Percentiles rank a stretch among this genome's conserved stretches.
Evolutionary conservation across 2,797 vertebrate species (phyloP).

Genomic region (Serranus cabrilla): DNA sequence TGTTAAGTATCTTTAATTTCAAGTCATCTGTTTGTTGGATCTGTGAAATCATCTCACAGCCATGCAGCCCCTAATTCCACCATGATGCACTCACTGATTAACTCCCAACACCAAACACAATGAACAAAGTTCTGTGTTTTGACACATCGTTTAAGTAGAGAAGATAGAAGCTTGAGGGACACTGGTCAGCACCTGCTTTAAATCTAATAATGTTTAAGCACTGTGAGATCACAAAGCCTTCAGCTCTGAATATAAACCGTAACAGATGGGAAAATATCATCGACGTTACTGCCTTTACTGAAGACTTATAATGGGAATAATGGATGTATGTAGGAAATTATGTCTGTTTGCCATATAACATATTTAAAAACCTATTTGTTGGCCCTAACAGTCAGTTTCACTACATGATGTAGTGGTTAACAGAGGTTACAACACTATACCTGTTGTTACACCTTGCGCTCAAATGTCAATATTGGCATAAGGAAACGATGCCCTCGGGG

Average conservation of each 20-base stretch:
- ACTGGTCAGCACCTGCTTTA: slow-evolving; percentile 20
- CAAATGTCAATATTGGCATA: slow-evolving; percentile 50
- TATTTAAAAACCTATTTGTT: background rate
- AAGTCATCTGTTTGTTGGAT: background rate
- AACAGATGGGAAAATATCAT: slow-evolving; percentile 28
- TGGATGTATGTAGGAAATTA: background rate
- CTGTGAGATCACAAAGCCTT: background rate
- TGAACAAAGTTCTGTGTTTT: background rate
- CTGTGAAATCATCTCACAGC: background rate
- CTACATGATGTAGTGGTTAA: background rate
- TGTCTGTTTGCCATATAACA: background rate
- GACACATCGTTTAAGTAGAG: background rate
- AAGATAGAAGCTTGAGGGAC: background rate
- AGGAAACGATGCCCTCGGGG: slow-evolving; percentile 21
- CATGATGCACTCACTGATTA: background rate
- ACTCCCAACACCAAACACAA: too few relatives aligned
- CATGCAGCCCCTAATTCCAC: background rate
- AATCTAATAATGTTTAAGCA: background rate
- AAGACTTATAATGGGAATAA: background rate
- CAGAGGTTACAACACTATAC: background rate
- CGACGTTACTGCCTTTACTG: background rate
- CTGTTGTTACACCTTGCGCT: background rate
- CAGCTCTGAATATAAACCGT: slow-evolving; percentile 5
- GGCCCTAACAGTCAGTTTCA: background rate
- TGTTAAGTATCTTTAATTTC: background rate